Conservation (phyloP, 2,888 invertebrate genomes). For the Drosophila algonquin region DNA sequence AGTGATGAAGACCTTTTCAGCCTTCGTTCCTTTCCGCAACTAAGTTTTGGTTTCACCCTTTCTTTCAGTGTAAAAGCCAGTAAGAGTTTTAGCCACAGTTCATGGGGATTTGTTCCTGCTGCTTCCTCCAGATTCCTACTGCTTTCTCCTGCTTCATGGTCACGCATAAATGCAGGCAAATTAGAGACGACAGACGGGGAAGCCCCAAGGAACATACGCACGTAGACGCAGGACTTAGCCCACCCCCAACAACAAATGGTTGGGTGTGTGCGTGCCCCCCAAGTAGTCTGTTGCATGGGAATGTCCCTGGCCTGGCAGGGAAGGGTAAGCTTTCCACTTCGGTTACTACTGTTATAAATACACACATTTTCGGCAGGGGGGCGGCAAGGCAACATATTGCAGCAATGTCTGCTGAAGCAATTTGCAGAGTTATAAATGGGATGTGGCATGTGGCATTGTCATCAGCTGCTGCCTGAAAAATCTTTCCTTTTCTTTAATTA, state of each 20-base stretch:
- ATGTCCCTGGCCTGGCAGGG: conserved; percentile 45
- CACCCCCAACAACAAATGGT: conserved; percentile 3
- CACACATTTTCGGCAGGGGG: conserved; percentile 49
- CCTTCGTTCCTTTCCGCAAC: not conserved
- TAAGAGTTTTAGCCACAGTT: conserved; percentile 16
- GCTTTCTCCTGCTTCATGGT: conserved; percentile 58
- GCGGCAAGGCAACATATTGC: conserved; percentile 65
- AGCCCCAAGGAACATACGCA: conserved; percentile 51
- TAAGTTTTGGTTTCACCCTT: not conserved
- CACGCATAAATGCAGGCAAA: conserved; percentile 80
- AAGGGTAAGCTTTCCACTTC: conserved; percentile 38
- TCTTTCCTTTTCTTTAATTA: conserved; percentile 62
- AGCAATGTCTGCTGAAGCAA: conserved; percentile 63
- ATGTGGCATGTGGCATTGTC: conserved; percentile 40
- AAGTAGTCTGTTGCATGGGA: conserved; percentile 59
- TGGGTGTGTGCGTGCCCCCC: conserved; percentile 51
- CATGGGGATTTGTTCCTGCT: conserved; percentile 30
- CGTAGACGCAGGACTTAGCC: conserved; percentile 38
- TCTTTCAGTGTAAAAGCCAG: not conserved
- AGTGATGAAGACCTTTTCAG: not conserved
- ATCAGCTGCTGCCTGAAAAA: conserved; percentile 66
- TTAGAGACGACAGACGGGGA: conserved; percentile 53
- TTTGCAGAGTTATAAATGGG: conserved; percentile 57
- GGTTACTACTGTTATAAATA: conserved; percentile 51
- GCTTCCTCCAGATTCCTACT: conserved; percentile 30